Evolutionary conservation across 1,140 invertebrate species (phyloP).

Genomic region (Euwallacea fornicatus): DNA sequence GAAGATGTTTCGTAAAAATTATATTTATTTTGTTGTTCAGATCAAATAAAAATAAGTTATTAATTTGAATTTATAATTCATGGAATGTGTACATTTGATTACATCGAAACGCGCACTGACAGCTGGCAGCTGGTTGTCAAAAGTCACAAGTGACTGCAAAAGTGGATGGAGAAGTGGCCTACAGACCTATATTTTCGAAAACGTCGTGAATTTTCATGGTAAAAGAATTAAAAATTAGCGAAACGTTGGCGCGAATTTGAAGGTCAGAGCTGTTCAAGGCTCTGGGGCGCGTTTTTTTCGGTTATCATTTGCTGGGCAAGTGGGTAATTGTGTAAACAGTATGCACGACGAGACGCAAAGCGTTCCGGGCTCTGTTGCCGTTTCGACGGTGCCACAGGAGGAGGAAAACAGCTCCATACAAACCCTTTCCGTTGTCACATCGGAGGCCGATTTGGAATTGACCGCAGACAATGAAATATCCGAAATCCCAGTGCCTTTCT

Average conservation of each 20-base stretch:
- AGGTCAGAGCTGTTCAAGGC: slow-evolving; percentile 54
- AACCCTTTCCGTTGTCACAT: slow-evolving; percentile 44
- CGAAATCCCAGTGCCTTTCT: slow-evolving; percentile 53
- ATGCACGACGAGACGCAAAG: slow-evolving; percentile 56
- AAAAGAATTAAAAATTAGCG: slow-evolving; percentile 53
- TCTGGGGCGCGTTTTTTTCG: slow-evolving; percentile 47
- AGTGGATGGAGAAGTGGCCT: slow-evolving; percentile 68
- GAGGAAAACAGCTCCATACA: slow-evolving; percentile 47
- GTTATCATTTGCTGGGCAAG: slow-evolving; percentile 50
- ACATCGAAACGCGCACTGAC: too few relatives aligned
- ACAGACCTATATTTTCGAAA: slow-evolving; percentile 68
- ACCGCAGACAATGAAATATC: slow-evolving; percentile 49
- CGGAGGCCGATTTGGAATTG: slow-evolving; percentile 50
- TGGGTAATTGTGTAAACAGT: slow-evolving; percentile 52
- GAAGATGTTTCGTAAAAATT: too few relatives aligned
- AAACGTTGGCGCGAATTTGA: slow-evolving; percentile 52
- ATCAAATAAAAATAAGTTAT: too few relatives aligned
- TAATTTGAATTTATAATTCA: too few relatives aligned
- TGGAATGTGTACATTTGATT: too few relatives aligned
- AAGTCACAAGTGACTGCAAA: slow-evolving; percentile 53
- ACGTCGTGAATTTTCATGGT: slow-evolving; percentile 60
- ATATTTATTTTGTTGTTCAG: too few relatives aligned
- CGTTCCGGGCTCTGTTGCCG: slow-evolving; percentile 56
- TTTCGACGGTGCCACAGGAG: slow-evolving; percentile 51
- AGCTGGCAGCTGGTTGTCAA: too few relatives aligned